Evolutionary conservation across 2,888 invertebrate genomes (phyloP).

Genomic region (Drosophila ustulata): DNA sequence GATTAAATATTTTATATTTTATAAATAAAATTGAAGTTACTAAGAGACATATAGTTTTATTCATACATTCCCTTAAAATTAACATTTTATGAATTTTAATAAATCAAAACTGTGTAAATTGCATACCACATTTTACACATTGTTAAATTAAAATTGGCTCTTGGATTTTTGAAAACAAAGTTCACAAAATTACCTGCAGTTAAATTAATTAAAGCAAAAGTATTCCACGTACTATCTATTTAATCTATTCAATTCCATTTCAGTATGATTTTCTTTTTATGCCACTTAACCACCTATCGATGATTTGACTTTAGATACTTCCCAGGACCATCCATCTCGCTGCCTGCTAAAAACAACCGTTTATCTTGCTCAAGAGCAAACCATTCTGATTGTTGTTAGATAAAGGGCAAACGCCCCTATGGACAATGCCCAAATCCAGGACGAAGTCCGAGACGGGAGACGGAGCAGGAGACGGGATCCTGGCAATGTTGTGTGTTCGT

Average conservation of each 20-base stretch:
- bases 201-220: not conserved
- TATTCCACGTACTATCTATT: not conserved
- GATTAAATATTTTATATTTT: too few species aligned
- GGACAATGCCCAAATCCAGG: constrained; percentile 16
- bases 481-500: constrained; percentile 5
- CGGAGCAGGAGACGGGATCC: not conserved
- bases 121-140: too few species aligned
- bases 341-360: constrained; percentile 5
- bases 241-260: not conserved
- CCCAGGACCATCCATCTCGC: not conserved
- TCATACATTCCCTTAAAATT: too few species aligned
- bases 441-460: not conserved
- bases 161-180: too few species aligned
- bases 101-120: too few species aligned
- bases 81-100: too few species aligned
- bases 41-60: too few species aligned
- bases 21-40: too few species aligned
- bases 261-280: not conserved
- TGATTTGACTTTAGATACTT: not conserved
- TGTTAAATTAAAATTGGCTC: too few species aligned
- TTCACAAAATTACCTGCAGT: not conserved
- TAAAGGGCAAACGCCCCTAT: constrained; percentile 48
- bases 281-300: not conserved
- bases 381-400: constrained; percentile 37
- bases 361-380: constrained; percentile 17